phyloP scores from a whole-genome alignment of 2,113 vertebrate genomes.

The Toxostoma redivivum region DNA sequence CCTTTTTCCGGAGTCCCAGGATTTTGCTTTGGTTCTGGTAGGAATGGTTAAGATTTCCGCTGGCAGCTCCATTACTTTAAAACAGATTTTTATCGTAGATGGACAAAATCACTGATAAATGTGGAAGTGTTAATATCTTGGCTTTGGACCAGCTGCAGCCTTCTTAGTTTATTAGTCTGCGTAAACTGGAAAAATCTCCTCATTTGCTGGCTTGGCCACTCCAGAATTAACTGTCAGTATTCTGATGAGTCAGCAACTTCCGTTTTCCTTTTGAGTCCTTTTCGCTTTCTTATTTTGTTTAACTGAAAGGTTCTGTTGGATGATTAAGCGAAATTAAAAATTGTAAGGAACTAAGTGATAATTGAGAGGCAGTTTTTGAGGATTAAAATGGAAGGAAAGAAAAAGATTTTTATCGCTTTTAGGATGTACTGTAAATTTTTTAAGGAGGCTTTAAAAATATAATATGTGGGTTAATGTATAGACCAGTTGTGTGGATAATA shows the following conservation, averaged over 20 bases:
- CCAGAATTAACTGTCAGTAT: background rate
- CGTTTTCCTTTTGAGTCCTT: background rate
- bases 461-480: slow-evolving; percentile 2
- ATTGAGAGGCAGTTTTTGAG: background rate
- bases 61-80: slow-evolving; percentile 17
- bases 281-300: background rate
- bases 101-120: slow-evolving; percentile 14
- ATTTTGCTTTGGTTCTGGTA: slow-evolving; percentile 52
- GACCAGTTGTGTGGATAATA: background rate
- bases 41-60: slow-evolving; percentile 6
- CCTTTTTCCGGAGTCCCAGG: background rate
- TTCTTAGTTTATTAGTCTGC: slow-evolving; percentile 4
- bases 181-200: slow-evolving; percentile 62
- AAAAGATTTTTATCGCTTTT: slow-evolving; percentile 14
- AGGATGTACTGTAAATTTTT: slow-evolving; percentile 31
- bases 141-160: slow-evolving; percentile 26
- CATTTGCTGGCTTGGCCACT: background rate
- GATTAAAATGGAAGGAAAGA: background rate
- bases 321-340: background rate
- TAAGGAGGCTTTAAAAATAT: slow-evolving; percentile 27
- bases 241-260: background rate
- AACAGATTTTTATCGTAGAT: background rate
- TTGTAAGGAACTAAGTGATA: background rate
- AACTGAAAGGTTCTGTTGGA: background rate
- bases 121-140: slow-evolving; percentile 9